Evolutionary conservation across 2,888 invertebrate species (phyloP).

Genomic region (Blastobasis lacticolella): DNA sequence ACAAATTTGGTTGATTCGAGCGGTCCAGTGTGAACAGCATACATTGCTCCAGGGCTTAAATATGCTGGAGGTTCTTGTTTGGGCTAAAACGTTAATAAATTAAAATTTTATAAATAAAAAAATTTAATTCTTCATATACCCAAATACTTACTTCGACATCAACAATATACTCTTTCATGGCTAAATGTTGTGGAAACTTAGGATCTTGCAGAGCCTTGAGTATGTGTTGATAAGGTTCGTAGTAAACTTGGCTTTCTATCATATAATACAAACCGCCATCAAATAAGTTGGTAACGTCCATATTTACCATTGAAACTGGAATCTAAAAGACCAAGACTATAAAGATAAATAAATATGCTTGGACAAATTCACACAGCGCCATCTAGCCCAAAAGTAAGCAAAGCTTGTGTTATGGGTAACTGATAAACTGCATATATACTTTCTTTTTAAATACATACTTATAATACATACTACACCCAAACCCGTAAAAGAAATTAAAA

Average conservation of each 20-base stretch:
- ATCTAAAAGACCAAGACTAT: conserved; percentile 28
- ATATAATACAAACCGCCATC: conserved; percentile 58
- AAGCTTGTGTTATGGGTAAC: too few species aligned
- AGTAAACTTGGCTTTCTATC: conserved; percentile 86
- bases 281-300: conserved; percentile 23
- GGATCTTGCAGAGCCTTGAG: conserved; percentile 78
- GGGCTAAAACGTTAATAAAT: conserved; percentile 11
- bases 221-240: conserved; percentile 86
- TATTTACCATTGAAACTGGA: conserved; percentile 34
- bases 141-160: conserved; percentile 57
- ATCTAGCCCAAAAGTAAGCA: too few species aligned
- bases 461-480: too few species aligned
- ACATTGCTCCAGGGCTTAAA: conserved; percentile 19
- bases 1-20: conserved; percentile 17
- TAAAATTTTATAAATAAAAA: conserved; percentile 2
- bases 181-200: conserved; percentile 67
- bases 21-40: conserved; percentile 6
- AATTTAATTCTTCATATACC: neutral
- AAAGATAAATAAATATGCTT: too few species aligned
- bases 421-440: too few species aligned
- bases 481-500: too few species aligned
- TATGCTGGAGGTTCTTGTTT: conserved; percentile 12
- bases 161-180: conserved; percentile 81
- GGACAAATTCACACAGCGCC: too few species aligned
- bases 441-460: too few species aligned